Conservation (phyloP, 2,113 vertebrate genomes). For the Eolophus roseicapilla region DNA sequence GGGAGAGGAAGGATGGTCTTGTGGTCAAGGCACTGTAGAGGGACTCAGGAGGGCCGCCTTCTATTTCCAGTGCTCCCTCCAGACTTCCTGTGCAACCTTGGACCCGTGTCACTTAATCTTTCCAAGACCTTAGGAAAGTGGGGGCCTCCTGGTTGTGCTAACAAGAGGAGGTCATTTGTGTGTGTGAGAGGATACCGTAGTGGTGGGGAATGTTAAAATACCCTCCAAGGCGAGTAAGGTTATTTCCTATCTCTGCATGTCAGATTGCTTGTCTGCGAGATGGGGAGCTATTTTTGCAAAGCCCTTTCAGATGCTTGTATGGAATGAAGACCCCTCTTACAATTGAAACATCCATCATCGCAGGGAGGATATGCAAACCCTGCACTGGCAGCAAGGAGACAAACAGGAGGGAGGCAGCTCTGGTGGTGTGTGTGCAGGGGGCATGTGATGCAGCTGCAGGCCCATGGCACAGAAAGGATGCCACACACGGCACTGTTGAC, state of each 20-base stretch:
- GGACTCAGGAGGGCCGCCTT: slow-evolving; percentile 17
- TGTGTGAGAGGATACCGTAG: not conserved
- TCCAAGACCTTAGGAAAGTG: slow-evolving; percentile 29
- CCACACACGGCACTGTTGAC: rapidly evolving
- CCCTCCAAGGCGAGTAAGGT: not conserved
- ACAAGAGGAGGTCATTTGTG: slow-evolving; percentile 24
- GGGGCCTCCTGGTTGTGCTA: slow-evolving; percentile 26
- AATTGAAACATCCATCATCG: slow-evolving; percentile 54
- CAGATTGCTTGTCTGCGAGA: not conserved
- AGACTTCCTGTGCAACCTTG: slow-evolving; percentile 67
- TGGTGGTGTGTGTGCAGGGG: not conserved
- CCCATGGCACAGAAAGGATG: not conserved
- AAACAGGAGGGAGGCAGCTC: not conserved
- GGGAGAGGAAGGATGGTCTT: slow-evolving; percentile 62
- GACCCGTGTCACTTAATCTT: slow-evolving; percentile 61
- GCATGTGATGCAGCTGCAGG: not conserved
- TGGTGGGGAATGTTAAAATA: slow-evolving; percentile 3
- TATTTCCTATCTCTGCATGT: slow-evolving; percentile 27
- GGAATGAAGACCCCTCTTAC: slow-evolving; percentile 20
- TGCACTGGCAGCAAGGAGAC: not conserved
- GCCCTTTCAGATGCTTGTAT: not conserved
- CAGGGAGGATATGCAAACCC: not conserved
- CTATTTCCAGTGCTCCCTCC: slow-evolving; percentile 59
- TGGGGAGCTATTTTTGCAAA: slow-evolving; percentile 31
- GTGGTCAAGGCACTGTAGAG: not conserved